phyloP scores from a whole-genome alignment of 1,140 invertebrate genomes.

The Physella acuta region DNA sequence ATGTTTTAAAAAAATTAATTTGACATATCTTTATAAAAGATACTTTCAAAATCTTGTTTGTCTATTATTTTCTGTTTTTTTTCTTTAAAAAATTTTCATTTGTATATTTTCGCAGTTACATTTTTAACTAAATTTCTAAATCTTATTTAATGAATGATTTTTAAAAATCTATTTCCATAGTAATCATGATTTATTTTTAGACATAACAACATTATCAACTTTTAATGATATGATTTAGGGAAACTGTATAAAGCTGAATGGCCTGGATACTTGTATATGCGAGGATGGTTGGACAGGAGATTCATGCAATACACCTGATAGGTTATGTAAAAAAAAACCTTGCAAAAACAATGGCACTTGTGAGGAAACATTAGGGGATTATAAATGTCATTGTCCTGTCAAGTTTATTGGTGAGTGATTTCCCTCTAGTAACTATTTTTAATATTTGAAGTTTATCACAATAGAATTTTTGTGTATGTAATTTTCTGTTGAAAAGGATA shows the following conservation, averaged over 20 bases:
- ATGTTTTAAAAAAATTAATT: neutral
- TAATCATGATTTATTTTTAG: neutral
- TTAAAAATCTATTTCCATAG: too few relatives aligned
- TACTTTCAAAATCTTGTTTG: neutral
- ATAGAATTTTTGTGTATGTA: too few relatives aligned
- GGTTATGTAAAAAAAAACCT: slow-evolving; percentile 5
- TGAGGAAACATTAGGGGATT: slow-evolving; percentile 24
- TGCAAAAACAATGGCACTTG: slow-evolving; percentile 18
- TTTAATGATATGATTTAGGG: neutral
- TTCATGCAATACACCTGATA: slow-evolving; percentile 18
- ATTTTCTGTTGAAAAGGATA: too few relatives aligned
- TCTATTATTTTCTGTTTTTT: neutral
- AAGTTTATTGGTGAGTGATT: slow-evolving; percentile 18
- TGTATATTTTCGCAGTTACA: too few relatives aligned
- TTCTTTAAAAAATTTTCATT: neutral
- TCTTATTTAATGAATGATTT: too few relatives aligned
- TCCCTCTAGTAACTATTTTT: too few relatives aligned
- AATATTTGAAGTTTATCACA: too few relatives aligned
- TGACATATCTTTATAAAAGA: neutral
- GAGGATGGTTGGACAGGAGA: slow-evolving; percentile 18
- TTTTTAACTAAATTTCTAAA: too few relatives aligned
- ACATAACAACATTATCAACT: neutral
- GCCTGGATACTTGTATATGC: slow-evolving; percentile 66
- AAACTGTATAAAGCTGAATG: slow-evolving; percentile 63
- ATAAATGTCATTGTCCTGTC: slow-evolving; percentile 25